phyloP scores from a whole-genome alignment of 2,797 vertebrate genomes.

The Pipistrellus kuhlii region DNA sequence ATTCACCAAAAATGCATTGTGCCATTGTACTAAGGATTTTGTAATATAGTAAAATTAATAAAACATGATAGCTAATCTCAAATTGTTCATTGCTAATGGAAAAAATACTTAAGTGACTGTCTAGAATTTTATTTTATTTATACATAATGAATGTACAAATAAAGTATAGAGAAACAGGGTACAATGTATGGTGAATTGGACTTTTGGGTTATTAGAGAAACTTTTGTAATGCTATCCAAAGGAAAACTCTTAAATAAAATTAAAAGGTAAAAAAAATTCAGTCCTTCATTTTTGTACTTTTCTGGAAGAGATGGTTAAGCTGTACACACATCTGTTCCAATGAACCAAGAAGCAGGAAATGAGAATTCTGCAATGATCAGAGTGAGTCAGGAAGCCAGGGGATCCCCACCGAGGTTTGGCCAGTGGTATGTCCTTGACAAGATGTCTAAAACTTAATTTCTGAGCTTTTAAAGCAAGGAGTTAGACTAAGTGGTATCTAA shows the following conservation, averaged over 20 bases:
- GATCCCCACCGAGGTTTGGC: background rate
- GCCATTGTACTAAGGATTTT: background rate
- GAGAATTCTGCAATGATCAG: background rate
- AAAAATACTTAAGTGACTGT: constrained; percentile 29
- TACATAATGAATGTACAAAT: background rate
- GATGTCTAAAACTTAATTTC: background rate
- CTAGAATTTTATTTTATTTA: constrained; percentile 19
- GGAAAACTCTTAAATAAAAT: constrained; percentile 23
- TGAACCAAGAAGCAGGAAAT: background rate
- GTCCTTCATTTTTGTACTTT: constrained; percentile 5
- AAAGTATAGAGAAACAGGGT: background rate
- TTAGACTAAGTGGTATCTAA: background rate
- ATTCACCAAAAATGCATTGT: background rate
- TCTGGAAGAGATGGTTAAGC: background rate
- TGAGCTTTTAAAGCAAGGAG: background rate
- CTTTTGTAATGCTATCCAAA: background rate
- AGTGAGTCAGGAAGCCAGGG: background rate
- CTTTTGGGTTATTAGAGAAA: background rate
- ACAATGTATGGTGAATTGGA: background rate
- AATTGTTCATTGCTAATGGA: background rate
- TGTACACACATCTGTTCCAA: background rate
- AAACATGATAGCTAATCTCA: background rate
- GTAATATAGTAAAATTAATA: background rate
- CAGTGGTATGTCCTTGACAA: background rate
- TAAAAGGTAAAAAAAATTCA: constrained; percentile 38